Conservation (phyloP, 2,888 invertebrate genomes). For the Anthoptus insignis region DNA sequence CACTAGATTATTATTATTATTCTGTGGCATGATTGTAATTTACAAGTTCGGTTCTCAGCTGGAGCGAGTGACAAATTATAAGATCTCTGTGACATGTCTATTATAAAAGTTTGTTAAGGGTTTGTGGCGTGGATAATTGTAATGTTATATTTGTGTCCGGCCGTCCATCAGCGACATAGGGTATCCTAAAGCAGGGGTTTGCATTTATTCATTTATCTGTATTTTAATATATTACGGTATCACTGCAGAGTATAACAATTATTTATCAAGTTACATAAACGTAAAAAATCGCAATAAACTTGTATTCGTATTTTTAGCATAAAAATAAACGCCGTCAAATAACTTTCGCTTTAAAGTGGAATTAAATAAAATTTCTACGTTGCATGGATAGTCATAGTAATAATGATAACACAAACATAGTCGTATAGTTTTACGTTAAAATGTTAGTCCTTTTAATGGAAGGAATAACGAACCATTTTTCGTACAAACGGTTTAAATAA, state of each 20-base stretch:
- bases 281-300: not conserved
- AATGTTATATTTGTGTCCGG: not conserved
- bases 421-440: not conserved
- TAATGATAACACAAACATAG: not conserved
- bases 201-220: not conserved
- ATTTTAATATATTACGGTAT: no score
- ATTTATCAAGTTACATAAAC: not conserved
- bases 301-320: not conserved
- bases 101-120: not conserved
- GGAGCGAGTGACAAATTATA: no score
- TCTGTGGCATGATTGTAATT: no score
- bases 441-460: constrained; percentile 5
- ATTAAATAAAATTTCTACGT: not conserved
- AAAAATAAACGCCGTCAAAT: not conserved
- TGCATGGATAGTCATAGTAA: not conserved
- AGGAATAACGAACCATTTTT: constrained; percentile 2
- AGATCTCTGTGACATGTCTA: no score
- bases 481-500: constrained; percentile 18
- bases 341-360: not conserved
- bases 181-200: not conserved
- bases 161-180: not conserved
- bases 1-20: no score
- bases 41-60: no score
- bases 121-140: not conserved
- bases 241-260: no score